Percentiles rank a stretch among this genome's conserved stretches.
Evolutionary conservation across 2,797 vertebrate species (phyloP).

Genomic region (Amphiprion clarkii): DNA sequence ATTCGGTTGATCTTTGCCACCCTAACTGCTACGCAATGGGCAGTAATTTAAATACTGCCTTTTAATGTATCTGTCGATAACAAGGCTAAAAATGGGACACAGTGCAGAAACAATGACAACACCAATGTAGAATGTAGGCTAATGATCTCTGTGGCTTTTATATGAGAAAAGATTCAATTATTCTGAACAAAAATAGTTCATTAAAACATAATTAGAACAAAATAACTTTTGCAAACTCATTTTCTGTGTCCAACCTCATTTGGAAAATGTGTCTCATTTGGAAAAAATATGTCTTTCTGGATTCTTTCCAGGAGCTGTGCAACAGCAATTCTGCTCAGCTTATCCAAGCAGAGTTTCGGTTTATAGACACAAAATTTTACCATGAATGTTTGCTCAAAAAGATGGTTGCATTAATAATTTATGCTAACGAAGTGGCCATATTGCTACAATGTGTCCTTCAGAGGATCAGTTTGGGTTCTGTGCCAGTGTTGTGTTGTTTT

Average conservation of each 20-base stretch:
- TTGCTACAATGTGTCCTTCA: neutral
- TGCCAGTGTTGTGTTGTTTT: conserved; percentile 12
- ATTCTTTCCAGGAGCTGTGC: conserved; percentile 58
- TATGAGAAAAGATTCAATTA: conserved; percentile 83
- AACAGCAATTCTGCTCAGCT: conserved; percentile 38
- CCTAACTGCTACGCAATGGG: conserved; percentile 40
- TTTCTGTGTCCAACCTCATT: conserved; percentile 79
- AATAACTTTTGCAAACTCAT: conserved; percentile 83
- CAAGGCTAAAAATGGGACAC: conserved; percentile 74
- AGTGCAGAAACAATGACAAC: conserved; percentile 78
- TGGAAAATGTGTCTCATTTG: conserved; percentile 75
- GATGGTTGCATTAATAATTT: conserved; percentile 29
- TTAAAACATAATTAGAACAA: conserved; percentile 85
- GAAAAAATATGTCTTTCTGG: conserved; percentile 67
- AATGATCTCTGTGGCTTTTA: conserved; percentile 80
- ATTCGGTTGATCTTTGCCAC: conserved; percentile 44
- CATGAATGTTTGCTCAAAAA: conserved; percentile 41
- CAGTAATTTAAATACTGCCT: conserved; percentile 57
- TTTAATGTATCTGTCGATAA: conserved; percentile 70
- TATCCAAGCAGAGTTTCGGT: conserved; percentile 40
- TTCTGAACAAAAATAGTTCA: conserved; percentile 85
- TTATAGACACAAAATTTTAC: conserved; percentile 20
- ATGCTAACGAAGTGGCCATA: neutral
- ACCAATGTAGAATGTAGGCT: conserved; percentile 81
- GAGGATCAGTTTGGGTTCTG: conserved; percentile 12